Evolutionary conservation across 1,140 invertebrate genomes (phyloP), one percentile per base, ranked within the genome.

Genomic region (Nylanderia fulva): DNA sequence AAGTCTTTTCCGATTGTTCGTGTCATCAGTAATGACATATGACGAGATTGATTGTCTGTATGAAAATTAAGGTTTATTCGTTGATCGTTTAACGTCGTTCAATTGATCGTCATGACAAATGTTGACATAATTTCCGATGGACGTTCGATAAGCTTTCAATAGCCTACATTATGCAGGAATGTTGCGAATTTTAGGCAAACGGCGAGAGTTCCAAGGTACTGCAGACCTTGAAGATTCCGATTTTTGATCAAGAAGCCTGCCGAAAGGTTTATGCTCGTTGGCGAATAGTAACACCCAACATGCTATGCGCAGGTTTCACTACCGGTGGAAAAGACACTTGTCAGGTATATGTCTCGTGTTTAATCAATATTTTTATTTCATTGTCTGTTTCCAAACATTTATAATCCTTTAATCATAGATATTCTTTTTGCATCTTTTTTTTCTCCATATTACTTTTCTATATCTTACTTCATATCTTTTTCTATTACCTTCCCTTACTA

Each of bases 291-390:
- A 90, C 86, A 4, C 94, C 58, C 8, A 56, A 85, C 1, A 95
- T 95, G 94, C 72, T 95, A 8, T 95, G 94, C 84, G 94, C 94
- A 48, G 91, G 92, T 6, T 88, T 76, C 39, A 21, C 75, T 21
- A 27, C 29, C 2, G 92, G 91, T 21, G 89, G 88, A 15, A 91
- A 91, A 71, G 93, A 93, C 61, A 85, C 92, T 13, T 94, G 93
- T 68, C 86, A 88, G 33, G 90, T 91, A 86, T 91, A 86, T 9
- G 66, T 52, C 56, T 72, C 18, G n/a, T 15, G 21, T 5, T 0
- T 11, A n/a, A 45, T 63, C 56, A 56, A 54, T 64, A 29, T 42
- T 13, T 7, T 56, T 13, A 4, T 42, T 79, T 33, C 9, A 33
- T 80, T 21, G 2, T 5, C 9, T 7, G 18, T 56, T 39, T 0